Evolutionary conservation across 2,113 vertebrate genomes (phyloP), one percentile per base, ranked within the genome.

Genomic region (Tachycineta bicolor): DNA sequence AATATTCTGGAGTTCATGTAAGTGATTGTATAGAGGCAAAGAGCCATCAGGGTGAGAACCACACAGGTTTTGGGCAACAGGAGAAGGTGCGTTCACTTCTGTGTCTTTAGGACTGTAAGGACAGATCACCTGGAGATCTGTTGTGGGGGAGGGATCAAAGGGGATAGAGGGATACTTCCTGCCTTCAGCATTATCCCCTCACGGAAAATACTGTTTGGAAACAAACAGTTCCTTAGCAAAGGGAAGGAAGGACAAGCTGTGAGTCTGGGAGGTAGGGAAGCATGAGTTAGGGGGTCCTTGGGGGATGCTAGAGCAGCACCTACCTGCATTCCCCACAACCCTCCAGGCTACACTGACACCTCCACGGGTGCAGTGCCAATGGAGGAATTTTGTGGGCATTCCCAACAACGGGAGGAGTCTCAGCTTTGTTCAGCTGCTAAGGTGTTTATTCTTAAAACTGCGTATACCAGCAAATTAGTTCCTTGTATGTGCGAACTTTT

Each of bases 61-160:
- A 74, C 5, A 0, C 10, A 13, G 5, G 13, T 77, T 88, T 83
- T 77, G 68, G 73, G 64, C 22, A 52, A 62, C 41, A 58, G 47
- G 26, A 80, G 31, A 58, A 80, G 20, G 11, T 64, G 6, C 5
- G 2, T 31, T 85, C 34, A 64, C 4, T 63, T 34, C 24, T 55
- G 2, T 28, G 33, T 28, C 47, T 43, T 73, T 24, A 50, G 46
- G 18, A 33, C 5, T 73, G 71, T n/a, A 50, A 59, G 83, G 28
- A 60, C 20, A 41, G 31, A 53, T 79, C 39, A 50, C 31, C 16
- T 11, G 23, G 24, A 63, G 18, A 28, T 62, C 23, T 44, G 21
- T 3, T 26, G 21, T 44, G 26, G 29, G 6, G 8, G 6, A 19
- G 0, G 13, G 19, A 14, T 10, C 9, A 3, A 1, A 1, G 0